phyloP scores from a whole-genome alignment of 2,888 invertebrate genomes.

The Leucoma salicis region DNA sequence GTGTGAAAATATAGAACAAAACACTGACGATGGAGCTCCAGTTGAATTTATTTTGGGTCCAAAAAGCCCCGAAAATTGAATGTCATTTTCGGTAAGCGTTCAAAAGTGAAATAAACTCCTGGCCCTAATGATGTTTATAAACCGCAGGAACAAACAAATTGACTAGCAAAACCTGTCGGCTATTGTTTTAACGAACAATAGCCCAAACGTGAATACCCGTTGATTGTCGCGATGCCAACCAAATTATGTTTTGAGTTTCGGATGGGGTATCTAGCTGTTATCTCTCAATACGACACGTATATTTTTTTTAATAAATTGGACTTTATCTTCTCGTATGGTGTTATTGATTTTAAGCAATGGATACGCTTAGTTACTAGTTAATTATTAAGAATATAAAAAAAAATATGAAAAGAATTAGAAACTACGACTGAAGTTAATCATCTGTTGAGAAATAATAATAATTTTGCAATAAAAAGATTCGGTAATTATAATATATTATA shows the following conservation, averaged over 20 bases:
- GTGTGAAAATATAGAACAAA: constrained; percentile 7
- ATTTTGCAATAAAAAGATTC: too few relatives aligned
- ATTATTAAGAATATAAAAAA: too few relatives aligned
- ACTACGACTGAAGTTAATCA: too few relatives aligned
- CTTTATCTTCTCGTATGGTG: too few relatives aligned
- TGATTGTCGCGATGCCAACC: constrained; percentile 42
- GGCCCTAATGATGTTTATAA: constrained; percentile 36
- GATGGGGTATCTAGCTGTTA: too few relatives aligned
- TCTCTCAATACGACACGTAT: too few relatives aligned
- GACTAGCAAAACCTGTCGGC: constrained; percentile 37
- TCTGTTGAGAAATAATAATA: too few relatives aligned
- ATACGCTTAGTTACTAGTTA: too few relatives aligned
- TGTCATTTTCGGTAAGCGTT: constrained; percentile 15
- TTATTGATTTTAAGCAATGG: too few relatives aligned
- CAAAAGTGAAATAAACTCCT: constrained; percentile 22
- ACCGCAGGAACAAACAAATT: constrained; percentile 38
- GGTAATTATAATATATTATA: too few relatives aligned
- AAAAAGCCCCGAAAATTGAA: constrained; percentile 7
- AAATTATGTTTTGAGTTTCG: constrained; percentile 34
- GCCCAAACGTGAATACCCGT: constrained; percentile 39
- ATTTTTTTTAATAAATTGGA: too few relatives aligned
- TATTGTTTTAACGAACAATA: constrained; percentile 43
- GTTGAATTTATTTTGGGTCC: constrained; percentile 2
- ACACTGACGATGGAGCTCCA: constrained; percentile 1
- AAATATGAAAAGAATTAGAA: too few relatives aligned